These are phyloP conservation scores for Drosophila santomea DNA, from an alignment of 1,140 invertebrate species.

Conservation along the genomic window DNA sequence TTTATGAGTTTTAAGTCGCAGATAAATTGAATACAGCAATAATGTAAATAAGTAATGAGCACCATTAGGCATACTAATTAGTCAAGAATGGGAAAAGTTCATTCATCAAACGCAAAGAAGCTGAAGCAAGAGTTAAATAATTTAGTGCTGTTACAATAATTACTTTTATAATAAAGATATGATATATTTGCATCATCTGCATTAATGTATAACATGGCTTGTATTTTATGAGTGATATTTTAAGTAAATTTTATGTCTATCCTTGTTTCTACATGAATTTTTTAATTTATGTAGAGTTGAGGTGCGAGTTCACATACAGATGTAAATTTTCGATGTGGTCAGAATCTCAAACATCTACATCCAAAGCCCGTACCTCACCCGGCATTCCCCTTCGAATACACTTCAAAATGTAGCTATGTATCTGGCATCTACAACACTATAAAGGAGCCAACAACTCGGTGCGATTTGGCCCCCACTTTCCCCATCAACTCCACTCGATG, in stretches of 20 bases:
- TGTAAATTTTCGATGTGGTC: neutral
- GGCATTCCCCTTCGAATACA: slow-evolving; percentile 4
- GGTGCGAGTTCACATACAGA: neutral
- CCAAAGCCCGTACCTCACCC: too few species aligned
- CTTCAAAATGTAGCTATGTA: slow-evolving; percentile 27
- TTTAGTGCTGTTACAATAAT: too few species aligned
- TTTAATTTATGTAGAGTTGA: neutral
- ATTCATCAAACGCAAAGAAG: neutral
- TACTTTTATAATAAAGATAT: too few species aligned
- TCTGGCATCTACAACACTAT: slow-evolving; percentile 26
- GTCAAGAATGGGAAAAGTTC: too few species aligned
- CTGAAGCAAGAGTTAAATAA: neutral
- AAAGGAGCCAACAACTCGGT: slow-evolving; percentile 24
- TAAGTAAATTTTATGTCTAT: too few species aligned
- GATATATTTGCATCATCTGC: neutral
- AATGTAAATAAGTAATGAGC: slow-evolving; percentile 31
- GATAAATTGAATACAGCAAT: slow-evolving; percentile 3
- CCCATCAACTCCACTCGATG: slow-evolving; percentile 9
- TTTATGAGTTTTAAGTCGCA: slow-evolving; percentile 16
- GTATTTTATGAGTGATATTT: neutral
- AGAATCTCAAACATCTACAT: neutral
- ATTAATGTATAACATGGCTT: neutral
- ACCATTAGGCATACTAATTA: slow-evolving; percentile 27
- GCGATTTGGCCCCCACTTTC: neutral
- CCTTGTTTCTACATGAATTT: neutral